Base-by-base conservation (phyloP, 2,888 invertebrate species). In the Agriopis marginaria region DNA sequence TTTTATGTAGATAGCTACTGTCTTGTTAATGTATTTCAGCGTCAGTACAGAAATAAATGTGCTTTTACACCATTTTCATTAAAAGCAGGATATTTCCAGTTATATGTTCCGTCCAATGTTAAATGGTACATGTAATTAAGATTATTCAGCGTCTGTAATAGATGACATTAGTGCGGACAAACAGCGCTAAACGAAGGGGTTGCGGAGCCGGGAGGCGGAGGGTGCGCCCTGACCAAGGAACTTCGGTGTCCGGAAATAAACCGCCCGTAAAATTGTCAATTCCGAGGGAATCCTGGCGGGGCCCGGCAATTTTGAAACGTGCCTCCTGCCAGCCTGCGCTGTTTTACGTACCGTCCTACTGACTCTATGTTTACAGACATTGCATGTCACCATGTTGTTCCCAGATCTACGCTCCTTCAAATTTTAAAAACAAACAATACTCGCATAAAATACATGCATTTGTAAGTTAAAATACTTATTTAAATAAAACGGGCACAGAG, bases 221-320 rank as follows among this genome's bases (percentile, higher is more conserved):
- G 86, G 86, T 83, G 83, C 75, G 79, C 66, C 80, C 86, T 87
- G 89, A 86, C 91, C 88, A 89, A 89, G 92, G 92, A 92, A 91
- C 89, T 90, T 92, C 90, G 90, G 93, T 95, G 93, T 93, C 94
- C 94, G 94, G 93, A 92, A 94, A 94, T 95, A 95, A 96, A 95
- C 95, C 95, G 95, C 92, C 95, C 95, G 96, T 95, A 96, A 96
- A 96, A 96, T 96, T 96, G 95, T 91, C 96, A 95, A 95, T 96
- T 95, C 95, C 95, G 90, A 90, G 89, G 85, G 89, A 89, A 82
- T 80, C 81, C 85, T 84, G 85, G 88, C 86, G 88, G 89, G 82
- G 79, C 82, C 82, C 89, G 90, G 90, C 89, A 86, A 90, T 90
- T 89, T 86, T 86, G 88, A 89, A 87, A 79, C 82, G 83, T 83